Conservation (phyloP, 1,140 invertebrate species). For the Drosophila sturtevanti region DNA sequence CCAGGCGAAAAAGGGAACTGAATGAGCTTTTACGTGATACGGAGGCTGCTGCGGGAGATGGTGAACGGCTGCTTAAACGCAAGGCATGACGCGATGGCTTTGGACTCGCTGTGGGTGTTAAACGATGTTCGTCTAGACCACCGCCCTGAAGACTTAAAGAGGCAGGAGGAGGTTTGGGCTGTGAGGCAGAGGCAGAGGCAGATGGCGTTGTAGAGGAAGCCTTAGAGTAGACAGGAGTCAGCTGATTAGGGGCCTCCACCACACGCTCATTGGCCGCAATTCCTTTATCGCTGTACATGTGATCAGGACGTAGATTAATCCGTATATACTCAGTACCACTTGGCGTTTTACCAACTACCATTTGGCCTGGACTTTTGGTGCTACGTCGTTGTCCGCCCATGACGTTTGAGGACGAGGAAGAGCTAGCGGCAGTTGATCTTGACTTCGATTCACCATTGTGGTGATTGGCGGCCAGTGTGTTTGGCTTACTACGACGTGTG, state of each 20-base stretch:
- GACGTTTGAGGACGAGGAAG: neutral
- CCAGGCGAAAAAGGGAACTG: constrained; percentile 88
- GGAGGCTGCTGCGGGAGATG: constrained; percentile 83
- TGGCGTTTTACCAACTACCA: constrained; percentile 77
- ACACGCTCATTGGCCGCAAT: constrained; percentile 76
- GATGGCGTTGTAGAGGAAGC: constrained; percentile 21
- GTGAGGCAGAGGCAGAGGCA: constrained; percentile 50
- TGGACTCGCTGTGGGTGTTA: constrained; percentile 83
- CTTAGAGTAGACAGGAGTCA: constrained; percentile 72
- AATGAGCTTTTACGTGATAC: constrained; percentile 91
- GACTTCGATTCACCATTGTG: constrained; percentile 54
- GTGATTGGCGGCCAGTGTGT: constrained; percentile 34
- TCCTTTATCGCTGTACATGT: constrained; percentile 85
- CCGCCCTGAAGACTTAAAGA: constrained; percentile 82
- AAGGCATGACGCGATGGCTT: constrained; percentile 77
- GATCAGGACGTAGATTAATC: constrained; percentile 87
- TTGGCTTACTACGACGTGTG: constrained; percentile 43
- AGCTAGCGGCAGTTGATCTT: neutral
- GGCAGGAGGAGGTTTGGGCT: constrained; percentile 79
- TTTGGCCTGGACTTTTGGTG: constrained; percentile 76
- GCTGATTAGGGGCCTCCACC: constrained; percentile 77
- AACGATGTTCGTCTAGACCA: constrained; percentile 66
- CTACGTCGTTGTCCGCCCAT: constrained; percentile 62
- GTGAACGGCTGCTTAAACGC: constrained; percentile 82
- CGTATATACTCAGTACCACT: constrained; percentile 85